These are phyloP conservation scores for Babyrousa celebensis DNA, from an alignment of 2,797 vertebrate genomes.

Conservation along the genomic window DNA sequence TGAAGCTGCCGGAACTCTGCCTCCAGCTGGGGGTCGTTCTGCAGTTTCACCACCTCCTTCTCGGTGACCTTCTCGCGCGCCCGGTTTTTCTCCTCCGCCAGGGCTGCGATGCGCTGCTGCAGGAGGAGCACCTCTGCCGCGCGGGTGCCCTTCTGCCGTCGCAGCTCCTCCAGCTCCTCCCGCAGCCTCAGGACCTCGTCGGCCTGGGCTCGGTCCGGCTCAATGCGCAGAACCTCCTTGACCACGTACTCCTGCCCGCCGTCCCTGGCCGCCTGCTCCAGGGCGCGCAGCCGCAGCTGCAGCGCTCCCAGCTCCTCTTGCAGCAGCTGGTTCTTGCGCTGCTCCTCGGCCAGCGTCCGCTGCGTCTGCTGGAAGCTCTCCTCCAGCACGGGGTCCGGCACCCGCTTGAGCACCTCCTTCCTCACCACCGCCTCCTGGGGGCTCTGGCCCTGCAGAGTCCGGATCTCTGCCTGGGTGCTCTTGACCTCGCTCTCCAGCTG, in stretches of 20 bases:
- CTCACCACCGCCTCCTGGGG: constrained; percentile 96
- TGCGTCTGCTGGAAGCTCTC: constrained; percentile 95
- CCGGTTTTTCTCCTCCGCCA: constrained; percentile 94
- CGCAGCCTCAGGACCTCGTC: constrained; percentile 95
- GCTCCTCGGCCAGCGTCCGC: constrained; percentile 96
- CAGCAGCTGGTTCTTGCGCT: constrained; percentile 93
- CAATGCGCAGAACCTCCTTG: constrained; percentile 98
- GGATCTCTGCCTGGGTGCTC: constrained; percentile 95
- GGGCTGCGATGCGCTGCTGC: constrained; percentile 93
- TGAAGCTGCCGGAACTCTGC: constrained; percentile 94
- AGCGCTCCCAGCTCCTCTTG: constrained; percentile 96
- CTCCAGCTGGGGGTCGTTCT: constrained; percentile 97
- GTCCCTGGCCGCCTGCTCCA: constrained; percentile 95
- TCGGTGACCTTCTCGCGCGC: constrained; percentile 96
- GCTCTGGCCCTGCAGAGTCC: constrained; percentile 94
- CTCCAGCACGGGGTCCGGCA: constrained; percentile 96
- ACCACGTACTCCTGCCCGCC: constrained; percentile 97
- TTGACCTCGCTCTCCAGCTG: constrained; percentile 96
- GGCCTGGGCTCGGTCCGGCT: constrained; percentile 95
- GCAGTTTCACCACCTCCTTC: constrained; percentile 96
- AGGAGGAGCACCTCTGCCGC: constrained; percentile 95
- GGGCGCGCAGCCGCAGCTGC: constrained; percentile 91
- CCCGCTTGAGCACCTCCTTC: constrained; percentile 96
- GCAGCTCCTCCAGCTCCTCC: constrained; percentile 96
- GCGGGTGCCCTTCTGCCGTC: constrained; percentile 94